Base-by-base conservation (phyloP, 1,140 invertebrate genomes). In the Bombus polaris region DNA sequence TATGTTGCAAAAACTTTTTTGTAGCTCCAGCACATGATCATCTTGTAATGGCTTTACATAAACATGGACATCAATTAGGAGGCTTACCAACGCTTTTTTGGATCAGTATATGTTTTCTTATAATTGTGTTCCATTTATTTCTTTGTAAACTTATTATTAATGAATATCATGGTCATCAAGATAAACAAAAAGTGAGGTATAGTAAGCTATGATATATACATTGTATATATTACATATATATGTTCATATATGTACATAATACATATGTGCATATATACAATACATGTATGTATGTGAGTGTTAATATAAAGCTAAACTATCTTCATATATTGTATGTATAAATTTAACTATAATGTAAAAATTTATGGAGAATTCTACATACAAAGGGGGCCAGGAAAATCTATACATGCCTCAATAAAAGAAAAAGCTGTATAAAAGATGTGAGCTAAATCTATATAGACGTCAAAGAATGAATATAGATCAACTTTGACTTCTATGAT, bases 61-160 rank as follows among this genome's bases (percentile, higher is more conserved):
- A 97, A 93, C 98, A 99, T 94, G 98, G 98, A 0, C 97, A 98
- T 95, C 97, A 97, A 89, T 96, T 98, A 83, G 98, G 98, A 72
- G 98, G 98, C 1, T 94, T 99, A 81, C 98, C 98, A 37, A 98
- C 98, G 0, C 95, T 99, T 62, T 99, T 99, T 95, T 99, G 99
- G 99, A 97, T 98, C 1, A 97, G 98, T 32, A 97, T 99, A 88
- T 97, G 97, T 91, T 97, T 98, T 92, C 96, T 99, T 82, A 98
- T 99, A 88, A 96, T 99, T 86, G 96, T 99, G 87, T 99, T 99
- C 95, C 99, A 99, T 95, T 95, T 99, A 86, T 99, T 99, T 95
- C 96, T 99, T 15, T 98, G 98, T 95, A 98, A 98, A 95, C 96
- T 99, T 78, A 98, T 99, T 88, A 98, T 98, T 94, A 98, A 98